These are phyloP conservation scores for Vesta saturnalis DNA, from an alignment of 2,888 invertebrate genomes.

Conservation along the genomic window DNA sequence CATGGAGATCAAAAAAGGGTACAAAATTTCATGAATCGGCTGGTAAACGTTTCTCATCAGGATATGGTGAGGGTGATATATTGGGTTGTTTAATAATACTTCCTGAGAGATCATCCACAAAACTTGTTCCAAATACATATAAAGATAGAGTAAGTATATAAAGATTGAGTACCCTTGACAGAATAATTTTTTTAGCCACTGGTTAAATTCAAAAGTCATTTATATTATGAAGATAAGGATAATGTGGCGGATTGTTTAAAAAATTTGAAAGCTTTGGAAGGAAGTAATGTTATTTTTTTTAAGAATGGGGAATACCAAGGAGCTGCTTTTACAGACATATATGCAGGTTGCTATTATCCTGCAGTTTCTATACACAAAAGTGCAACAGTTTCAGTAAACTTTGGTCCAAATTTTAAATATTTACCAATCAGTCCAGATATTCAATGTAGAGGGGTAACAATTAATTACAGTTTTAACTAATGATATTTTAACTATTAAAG, in stretches of 20 bases:
- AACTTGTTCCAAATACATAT: constrained; percentile 86
- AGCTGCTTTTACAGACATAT: constrained; percentile 85
- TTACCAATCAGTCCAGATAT: constrained; percentile 72
- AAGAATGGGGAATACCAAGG: constrained; percentile 95
- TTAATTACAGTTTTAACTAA: constrained; percentile 1
- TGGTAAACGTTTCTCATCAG: constrained; percentile 87
- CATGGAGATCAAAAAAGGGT: constrained; percentile 90
- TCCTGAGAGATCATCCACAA: constrained; percentile 70
- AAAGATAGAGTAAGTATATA: constrained; percentile 83
- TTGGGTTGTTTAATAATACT: constrained; percentile 90
- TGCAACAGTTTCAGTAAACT: constrained; percentile 91
- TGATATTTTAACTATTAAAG: no score
- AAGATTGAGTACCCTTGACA: neutral
- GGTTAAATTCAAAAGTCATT: constrained; percentile 97
- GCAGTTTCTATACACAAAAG: constrained; percentile 92
- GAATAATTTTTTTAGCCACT: constrained; percentile 76
- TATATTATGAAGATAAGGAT: constrained; percentile 99
- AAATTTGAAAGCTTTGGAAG: constrained; percentile 75
- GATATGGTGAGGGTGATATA: constrained; percentile 91
- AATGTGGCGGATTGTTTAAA: constrained; percentile 88
- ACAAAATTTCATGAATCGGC: constrained; percentile 89
- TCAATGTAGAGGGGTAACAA: constrained; percentile 70
- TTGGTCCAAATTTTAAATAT: constrained; percentile 94
- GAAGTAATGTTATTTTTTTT: constrained; percentile 87
- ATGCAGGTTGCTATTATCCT: constrained; percentile 93